These are phyloP conservation scores for Watsonalla cultraria DNA, from an alignment of 2,888 invertebrate species.

Conservation along the genomic window DNA sequence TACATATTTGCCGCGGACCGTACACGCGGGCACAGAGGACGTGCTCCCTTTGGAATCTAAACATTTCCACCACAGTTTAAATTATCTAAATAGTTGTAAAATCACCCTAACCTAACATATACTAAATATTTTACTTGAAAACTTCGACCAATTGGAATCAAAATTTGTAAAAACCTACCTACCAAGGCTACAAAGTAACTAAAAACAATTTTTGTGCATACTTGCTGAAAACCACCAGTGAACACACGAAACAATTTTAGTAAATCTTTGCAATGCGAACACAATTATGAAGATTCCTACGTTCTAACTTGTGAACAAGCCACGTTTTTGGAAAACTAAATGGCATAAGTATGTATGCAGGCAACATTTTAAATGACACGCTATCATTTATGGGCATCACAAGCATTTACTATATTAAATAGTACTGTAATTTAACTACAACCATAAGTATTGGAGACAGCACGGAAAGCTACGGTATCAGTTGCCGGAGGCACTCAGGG, in stretches of 20 bases:
- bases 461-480: too few relatives aligned
- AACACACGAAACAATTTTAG: background rate
- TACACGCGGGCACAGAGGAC: slow-evolving; percentile 11
- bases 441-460: too few relatives aligned
- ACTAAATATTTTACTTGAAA: background rate
- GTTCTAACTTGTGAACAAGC: too few relatives aligned
- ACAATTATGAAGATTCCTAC: background rate
- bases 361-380: too few relatives aligned
- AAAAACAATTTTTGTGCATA: background rate
- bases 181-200: background rate
- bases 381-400: too few relatives aligned
- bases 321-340: too few relatives aligned
- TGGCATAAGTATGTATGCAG: too few relatives aligned
- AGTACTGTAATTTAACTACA: too few relatives aligned
- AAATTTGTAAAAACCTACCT: background rate
- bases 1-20: slow-evolving; percentile 25
- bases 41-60: slow-evolving; percentile 44
- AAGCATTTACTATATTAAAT: too few relatives aligned
- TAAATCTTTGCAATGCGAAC: background rate
- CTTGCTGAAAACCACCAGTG: background rate
- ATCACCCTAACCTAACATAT: background rate
- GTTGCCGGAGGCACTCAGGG: too few relatives aligned
- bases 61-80: slow-evolving; percentile 26
- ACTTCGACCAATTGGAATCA: background rate
- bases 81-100: background rate